Base-by-base conservation (phyloP, 2,113 vertebrate genomes). In the Sturnira hondurensis region DNA sequence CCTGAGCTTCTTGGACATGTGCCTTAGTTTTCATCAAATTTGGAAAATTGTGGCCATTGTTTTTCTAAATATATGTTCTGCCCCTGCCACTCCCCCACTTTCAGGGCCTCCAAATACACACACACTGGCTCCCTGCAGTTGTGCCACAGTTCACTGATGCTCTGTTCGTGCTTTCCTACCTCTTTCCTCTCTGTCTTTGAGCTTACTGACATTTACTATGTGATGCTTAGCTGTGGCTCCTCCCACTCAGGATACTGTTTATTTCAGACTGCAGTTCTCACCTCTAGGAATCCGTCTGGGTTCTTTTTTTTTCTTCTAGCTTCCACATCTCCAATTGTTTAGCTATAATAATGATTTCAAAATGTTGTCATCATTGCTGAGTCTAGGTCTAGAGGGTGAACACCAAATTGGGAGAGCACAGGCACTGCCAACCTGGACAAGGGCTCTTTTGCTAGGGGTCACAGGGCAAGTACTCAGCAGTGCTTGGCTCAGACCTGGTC, bases 401-500 rank as follows among this genome's bases (percentile, higher is more conserved):
- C 45, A 9, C 7, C 2, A 5, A 52, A n/a, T 10, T 1, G 45
- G 63, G 63, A 26, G 24, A 41, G 26, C 7, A 4, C 43, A 47
- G 52, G 38, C 6, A 43, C 31, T 2, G 33, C 19, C 43, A 52
- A 15, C 67, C 2, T 19, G 33, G 43, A 50, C 33, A 20, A 61
- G 33, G 38, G 38, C 54, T 16, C 52, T 36, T 45, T 43, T 24
- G 4, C 12, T 31, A 52, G 10, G 12, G 81, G 19, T 83, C n/a
- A 63, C 2, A 11, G 33, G 1, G 16, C n/a, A 19, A 26, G n/a
- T 4, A 3, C 38, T 70, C 52, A 4, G 11, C 3, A 1, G 63
- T 0, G 2, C 52, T 68, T 0, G 0, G 33, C 33, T 47, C 67
- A 16, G 24, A 54, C n/a, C n/a, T 8, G 16, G 33, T 3, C 24